Evolutionary conservation across 2,797 vertebrate species (phyloP).

Genomic region (Oreochromis mossambicus): DNA sequence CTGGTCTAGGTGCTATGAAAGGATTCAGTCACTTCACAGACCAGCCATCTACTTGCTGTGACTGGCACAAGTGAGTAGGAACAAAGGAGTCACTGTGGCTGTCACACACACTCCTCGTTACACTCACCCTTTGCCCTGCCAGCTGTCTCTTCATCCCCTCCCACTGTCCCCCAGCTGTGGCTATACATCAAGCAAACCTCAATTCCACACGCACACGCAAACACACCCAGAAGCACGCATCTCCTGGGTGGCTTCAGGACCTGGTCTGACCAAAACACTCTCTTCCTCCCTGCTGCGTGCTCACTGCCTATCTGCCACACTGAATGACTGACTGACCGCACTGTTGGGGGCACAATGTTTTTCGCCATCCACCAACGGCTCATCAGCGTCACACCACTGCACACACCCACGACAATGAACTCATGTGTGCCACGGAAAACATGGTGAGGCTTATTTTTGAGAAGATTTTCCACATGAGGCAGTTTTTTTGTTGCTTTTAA

Average conservation of each 20-base stretch:
- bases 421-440: background rate
- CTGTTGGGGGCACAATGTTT: slow-evolving; percentile 26
- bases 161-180: slow-evolving; percentile 60
- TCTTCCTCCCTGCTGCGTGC: slow-evolving; percentile 19
- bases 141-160: slow-evolving; percentile 69
- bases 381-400: slow-evolving; percentile 34
- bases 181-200: slow-evolving; percentile 56
- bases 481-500: background rate
- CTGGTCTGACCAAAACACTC: background rate
- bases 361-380: slow-evolving; percentile 19
- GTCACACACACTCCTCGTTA: slow-evolving; percentile 56
- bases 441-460: background rate
- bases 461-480: slow-evolving; percentile 17
- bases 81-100: slow-evolving; percentile 77
- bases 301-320: background rate
- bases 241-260: slow-evolving; percentile 20
- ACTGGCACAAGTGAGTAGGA: slow-evolving; percentile 70
- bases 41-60: slow-evolving; percentile 58
- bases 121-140: slow-evolving; percentile 63
- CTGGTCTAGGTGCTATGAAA: slow-evolving; percentile 55
- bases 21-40: slow-evolving; percentile 67
- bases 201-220: slow-evolving; percentile 1
- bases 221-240: background rate
- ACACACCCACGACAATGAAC: slow-evolving; percentile 39
- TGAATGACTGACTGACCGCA: slow-evolving; percentile 14